These are phyloP conservation scores for Todiramphus chloris DNA, from an alignment of 2,113 vertebrate species.

Conservation along the genomic window DNA sequence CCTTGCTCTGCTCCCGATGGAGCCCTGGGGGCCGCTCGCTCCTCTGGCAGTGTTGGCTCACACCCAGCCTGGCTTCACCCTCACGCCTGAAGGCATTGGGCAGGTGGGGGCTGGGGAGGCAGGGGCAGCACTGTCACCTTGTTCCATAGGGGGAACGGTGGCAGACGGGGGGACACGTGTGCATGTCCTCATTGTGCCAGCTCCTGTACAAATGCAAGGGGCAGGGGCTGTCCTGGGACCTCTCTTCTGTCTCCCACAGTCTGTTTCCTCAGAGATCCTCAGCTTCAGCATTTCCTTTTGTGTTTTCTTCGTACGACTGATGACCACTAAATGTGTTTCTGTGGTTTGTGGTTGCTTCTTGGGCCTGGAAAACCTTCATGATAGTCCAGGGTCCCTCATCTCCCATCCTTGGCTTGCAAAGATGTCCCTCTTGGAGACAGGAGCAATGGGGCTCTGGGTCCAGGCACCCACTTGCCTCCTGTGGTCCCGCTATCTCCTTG, in stretches of 20 bases:
- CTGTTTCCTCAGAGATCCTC: neutral
- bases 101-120: neutral
- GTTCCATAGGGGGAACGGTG: neutral
- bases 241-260: neutral
- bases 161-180: accelerated
- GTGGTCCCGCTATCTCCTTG: accelerated
- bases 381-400: neutral
- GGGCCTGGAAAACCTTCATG: neutral
- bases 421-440: neutral
- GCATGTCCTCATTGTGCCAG: neutral
- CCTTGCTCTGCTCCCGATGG: neutral
- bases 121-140: accelerated
- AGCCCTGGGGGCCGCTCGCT: neutral
- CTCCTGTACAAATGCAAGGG: neutral
- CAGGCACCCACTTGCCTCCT: neutral
- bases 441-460: neutral
- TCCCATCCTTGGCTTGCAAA: neutral
- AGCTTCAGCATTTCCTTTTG: neutral
- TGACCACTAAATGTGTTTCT: neutral
- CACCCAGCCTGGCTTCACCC: neutral
- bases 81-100: neutral
- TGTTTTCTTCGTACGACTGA: neutral
- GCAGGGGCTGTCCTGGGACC: neutral
- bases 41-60: neutral
- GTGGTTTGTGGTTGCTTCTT: neutral